These are phyloP conservation scores for Hylaeus anthracinus DNA, from an alignment of 1,140 invertebrate genomes.

Conservation along the genomic window DNA sequence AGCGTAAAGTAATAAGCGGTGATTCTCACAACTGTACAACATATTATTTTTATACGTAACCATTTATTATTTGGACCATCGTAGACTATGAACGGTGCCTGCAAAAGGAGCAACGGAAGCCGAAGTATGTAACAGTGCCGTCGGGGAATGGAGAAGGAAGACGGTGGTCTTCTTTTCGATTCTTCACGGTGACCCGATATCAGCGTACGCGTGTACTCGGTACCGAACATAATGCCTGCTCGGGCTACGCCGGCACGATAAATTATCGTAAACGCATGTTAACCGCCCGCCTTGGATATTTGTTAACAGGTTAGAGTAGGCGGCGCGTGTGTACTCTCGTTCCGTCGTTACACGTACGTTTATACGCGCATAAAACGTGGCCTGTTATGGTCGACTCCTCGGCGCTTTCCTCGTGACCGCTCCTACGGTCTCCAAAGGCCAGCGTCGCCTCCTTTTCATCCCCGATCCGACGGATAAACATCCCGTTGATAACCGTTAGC, in stretches of 20 bases:
- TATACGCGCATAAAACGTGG: conserved; percentile 47
- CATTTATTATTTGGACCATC: too few species aligned
- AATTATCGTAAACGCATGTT: conserved; percentile 69
- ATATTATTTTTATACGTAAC: too few species aligned
- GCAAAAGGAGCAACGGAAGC: background rate
- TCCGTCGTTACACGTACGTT: conserved; percentile 59
- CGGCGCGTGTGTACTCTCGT: conserved; percentile 52
- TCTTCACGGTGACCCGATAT: conserved; percentile 64
- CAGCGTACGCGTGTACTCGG: conserved; percentile 49
- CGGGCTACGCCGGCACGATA: conserved; percentile 55
- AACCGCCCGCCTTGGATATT: conserved; percentile 67
- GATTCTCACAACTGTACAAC: too few species aligned
- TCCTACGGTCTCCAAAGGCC: background rate
- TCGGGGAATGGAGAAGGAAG: background rate
- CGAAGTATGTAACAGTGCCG: background rate
- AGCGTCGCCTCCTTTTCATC: background rate
- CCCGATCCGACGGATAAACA: background rate
- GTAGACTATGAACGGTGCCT: too few species aligned
- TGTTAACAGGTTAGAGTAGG: conserved; percentile 72
- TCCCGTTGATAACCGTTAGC: background rate
- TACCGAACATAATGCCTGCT: conserved; percentile 53
- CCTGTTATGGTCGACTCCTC: conserved; percentile 20
- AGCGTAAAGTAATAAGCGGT: too few species aligned
- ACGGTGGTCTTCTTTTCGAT: conserved; percentile 48
- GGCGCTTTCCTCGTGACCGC: conserved; percentile 12